phyloP scores from a whole-genome alignment of 2,888 invertebrate species.

The Lapara coniferarum region DNA sequence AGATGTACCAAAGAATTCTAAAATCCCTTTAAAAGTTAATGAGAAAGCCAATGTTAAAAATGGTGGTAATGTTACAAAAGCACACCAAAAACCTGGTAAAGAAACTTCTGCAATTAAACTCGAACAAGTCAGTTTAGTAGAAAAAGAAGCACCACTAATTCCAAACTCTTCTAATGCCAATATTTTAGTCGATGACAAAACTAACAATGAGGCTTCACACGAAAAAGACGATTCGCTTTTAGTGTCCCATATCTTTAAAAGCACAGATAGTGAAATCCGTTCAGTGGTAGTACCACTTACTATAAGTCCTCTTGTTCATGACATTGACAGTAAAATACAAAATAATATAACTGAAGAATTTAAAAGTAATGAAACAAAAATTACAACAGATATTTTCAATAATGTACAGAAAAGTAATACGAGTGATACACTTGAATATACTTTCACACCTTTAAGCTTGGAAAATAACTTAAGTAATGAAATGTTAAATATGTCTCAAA shows the following conservation, averaged over 20 bases:
- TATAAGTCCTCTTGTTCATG: conserved; percentile 14
- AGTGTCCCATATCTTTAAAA: conserved; percentile 37
- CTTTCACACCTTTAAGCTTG: neutral
- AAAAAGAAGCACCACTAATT: neutral
- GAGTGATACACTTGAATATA: neutral
- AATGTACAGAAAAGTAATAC: neutral
- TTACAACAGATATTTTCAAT: conserved; percentile 12
- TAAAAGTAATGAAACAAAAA: conserved; percentile 2
- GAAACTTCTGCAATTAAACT: neutral
- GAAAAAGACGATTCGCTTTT: conserved; percentile 38
- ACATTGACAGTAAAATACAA: neutral
- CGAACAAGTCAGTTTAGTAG: neutral
- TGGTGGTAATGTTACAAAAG: neutral
- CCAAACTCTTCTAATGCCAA: neutral
- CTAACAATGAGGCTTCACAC: conserved; percentile 31
- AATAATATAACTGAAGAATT: conserved; percentile 2
- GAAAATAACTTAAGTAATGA: neutral
- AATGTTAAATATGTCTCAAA: neutral
- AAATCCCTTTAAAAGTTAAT: neutral
- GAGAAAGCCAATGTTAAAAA: neutral
- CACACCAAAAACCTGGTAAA: neutral
- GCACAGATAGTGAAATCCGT: conserved; percentile 37
- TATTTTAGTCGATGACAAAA: conserved; percentile 27
- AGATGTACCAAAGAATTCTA: conserved; percentile 11
- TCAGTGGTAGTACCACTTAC: conserved; percentile 32